Conservation (phyloP, 2,888 invertebrate species). For the Mesorhabditis spiculigera region DNA sequence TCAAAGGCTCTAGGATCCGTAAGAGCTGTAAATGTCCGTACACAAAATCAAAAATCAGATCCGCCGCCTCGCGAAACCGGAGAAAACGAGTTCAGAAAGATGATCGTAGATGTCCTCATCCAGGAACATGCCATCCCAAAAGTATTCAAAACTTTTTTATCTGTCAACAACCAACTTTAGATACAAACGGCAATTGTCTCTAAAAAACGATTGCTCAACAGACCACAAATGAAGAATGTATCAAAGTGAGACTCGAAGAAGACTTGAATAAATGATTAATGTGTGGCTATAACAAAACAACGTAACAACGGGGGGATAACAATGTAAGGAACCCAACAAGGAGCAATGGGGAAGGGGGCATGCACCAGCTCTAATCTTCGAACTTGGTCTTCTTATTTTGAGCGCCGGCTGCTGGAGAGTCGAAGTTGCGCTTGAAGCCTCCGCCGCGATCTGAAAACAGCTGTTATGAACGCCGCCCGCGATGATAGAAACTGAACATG, state of each 20-base stretch:
- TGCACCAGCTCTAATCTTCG: constrained; percentile 28
- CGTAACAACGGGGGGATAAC: not conserved
- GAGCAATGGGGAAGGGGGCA: not conserved
- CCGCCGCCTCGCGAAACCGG: not conserved
- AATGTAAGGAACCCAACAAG: not conserved
- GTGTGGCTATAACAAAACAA: not conserved
- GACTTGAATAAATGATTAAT: not conserved
- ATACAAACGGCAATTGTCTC: constrained; percentile 1
- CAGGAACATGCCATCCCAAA: not conserved
- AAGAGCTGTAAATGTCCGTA: not conserved
- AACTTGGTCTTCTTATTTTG: constrained; percentile 50
- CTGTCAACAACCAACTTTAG: not conserved
- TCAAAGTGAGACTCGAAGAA: too few species aligned
- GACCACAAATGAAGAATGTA: not conserved
- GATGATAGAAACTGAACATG: not conserved
- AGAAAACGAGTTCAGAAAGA: not conserved
- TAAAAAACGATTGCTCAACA: constrained; percentile 1
- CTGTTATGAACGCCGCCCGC: constrained; percentile 11
- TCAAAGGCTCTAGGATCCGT: not conserved
- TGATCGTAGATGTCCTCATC: not conserved
- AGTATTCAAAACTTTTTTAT: not conserved
- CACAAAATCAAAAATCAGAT: not conserved
- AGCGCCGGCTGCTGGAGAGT: constrained; percentile 24
- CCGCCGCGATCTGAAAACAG: constrained; percentile 15
- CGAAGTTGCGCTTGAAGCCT: constrained; percentile 42